Percentiles rank a stretch among this genome's conserved stretches.
Conservation (phyloP, 2,797 vertebrate genomes). For the Triplophysa yarkandensis region DNA sequence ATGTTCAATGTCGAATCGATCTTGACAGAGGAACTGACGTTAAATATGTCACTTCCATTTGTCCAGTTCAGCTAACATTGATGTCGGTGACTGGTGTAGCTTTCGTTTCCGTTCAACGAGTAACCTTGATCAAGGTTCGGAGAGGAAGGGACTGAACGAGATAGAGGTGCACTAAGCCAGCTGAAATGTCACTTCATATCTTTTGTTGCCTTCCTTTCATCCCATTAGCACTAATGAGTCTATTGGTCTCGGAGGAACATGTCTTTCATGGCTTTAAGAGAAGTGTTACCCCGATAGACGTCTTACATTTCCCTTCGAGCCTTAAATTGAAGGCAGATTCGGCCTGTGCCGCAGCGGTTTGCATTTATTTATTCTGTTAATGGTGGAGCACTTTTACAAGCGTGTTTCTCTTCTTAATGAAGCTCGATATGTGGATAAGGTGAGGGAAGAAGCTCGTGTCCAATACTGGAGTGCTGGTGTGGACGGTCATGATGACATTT, state of each 20-base stretch:
- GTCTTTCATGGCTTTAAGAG: slow-evolving; percentile 46
- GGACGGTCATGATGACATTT: neutral
- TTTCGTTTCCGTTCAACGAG: slow-evolving; percentile 39
- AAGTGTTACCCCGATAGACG: slow-evolving; percentile 31
- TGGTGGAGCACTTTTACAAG: slow-evolving; percentile 32
- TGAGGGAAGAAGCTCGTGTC: neutral
- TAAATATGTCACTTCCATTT: neutral
- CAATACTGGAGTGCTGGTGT: slow-evolving; percentile 4
- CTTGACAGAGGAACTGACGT: slow-evolving; percentile 5
- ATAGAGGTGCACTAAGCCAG: slow-evolving; percentile 40
- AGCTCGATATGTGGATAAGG: slow-evolving; percentile 22
- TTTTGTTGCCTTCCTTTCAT: slow-evolving; percentile 53
- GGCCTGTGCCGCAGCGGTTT: neutral
- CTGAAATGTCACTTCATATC: slow-evolving; percentile 54
- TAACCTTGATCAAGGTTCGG: slow-evolving; percentile 46
- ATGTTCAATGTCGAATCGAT: neutral
- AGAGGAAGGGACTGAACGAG: slow-evolving; percentile 1
- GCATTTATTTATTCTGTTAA: slow-evolving; percentile 52
- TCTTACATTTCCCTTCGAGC: slow-evolving; percentile 39
- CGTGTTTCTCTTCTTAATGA: slow-evolving; percentile 32
- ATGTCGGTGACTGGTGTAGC: slow-evolving; percentile 15
- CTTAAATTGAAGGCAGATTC: slow-evolving; percentile 35
- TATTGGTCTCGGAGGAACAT: slow-evolving; percentile 50
- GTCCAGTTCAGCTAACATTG: neutral
- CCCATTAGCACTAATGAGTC: slow-evolving; percentile 55